These are phyloP conservation scores for Ictalurus furcatus DNA, from an alignment of 2,113 vertebrate genomes.

Conservation along the genomic window DNA sequence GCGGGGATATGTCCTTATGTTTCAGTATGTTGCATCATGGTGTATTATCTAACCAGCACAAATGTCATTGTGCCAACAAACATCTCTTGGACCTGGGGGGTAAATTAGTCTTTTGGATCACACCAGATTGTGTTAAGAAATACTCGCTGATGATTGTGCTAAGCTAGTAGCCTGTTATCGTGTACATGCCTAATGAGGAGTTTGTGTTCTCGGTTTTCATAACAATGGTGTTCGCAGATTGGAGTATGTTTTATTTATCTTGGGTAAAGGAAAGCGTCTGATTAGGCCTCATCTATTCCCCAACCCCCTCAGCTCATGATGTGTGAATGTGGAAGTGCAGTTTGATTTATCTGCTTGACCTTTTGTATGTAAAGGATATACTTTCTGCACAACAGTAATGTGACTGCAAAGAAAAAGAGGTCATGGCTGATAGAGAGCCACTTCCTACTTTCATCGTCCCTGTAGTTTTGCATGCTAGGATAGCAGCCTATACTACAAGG, in stretches of 20 bases:
- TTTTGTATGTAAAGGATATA: constrained; percentile 78
- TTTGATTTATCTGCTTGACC: constrained; percentile 79
- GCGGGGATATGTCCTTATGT: constrained; percentile 62
- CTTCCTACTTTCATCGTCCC: neutral
- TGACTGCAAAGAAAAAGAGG: constrained; percentile 74
- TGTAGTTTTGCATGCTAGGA: neutral
- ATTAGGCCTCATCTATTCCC: constrained; percentile 65
- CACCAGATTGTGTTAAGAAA: constrained; percentile 59
- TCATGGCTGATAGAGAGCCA: constrained; percentile 67
- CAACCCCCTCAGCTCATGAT: constrained; percentile 69
- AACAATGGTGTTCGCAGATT: constrained; percentile 54
- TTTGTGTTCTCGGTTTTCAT: constrained; percentile 48
- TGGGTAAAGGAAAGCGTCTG: constrained; percentile 62
- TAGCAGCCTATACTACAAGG: neutral
- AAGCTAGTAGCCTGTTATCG: constrained; percentile 55
- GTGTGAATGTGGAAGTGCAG: constrained; percentile 67
- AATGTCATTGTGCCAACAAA: constrained; percentile 76
- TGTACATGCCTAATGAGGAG: constrained; percentile 62
- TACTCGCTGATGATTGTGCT: constrained; percentile 51
- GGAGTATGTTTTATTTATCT: constrained; percentile 63
- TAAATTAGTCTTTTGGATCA: constrained; percentile 70
- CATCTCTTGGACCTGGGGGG: constrained; percentile 68
- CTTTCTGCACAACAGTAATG: constrained; percentile 67
- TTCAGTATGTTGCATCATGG: constrained; percentile 75
- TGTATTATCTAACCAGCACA: constrained; percentile 73